Evolutionary conservation across 2,888 invertebrate species (phyloP), one percentile per base, ranked within the genome.

Genomic region (Dolichopus griseipennis): DNA sequence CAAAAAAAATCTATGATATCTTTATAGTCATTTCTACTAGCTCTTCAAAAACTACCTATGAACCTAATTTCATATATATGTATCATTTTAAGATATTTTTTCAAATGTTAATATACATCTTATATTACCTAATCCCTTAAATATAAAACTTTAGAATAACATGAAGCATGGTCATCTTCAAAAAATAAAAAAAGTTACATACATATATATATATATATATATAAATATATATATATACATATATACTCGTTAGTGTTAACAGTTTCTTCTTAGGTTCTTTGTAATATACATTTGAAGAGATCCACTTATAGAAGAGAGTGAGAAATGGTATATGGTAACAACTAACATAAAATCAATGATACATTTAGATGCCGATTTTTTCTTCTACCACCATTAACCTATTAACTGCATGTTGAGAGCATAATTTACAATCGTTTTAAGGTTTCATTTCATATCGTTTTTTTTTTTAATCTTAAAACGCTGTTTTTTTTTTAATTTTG

Each of bases 391-490:
- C 27, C 63, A 63, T 63, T 63, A 22, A 63, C 27, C 63, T 27
- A 63, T 63, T 63, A 63, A 63, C 63, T 63, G 27, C 63, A 63
- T 63, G 63, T 63, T 63, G 63, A 63, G 63, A 63, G 22, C 27
- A 27, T 63, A 63, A 63, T 63, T 63, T 63, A 63, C 27, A 63
- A 63, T 18, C 63, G 6, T 33, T 27, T 33, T 22, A 52, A 52
- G 15, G 8, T 10, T 37, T 37, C 8, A 27, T 27, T 27, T 41
- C 8, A 41, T 15, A n/a, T 12, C 8, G 8, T 52, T 18, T n/a
- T 52, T 52, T 52, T 52, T 52, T 52, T n/a, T n/a, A n/a, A 18
- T 52, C 18, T 52, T 37, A 10, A 1, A 37, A 37, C 8, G 12
- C 12, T 37, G 8, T 37, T 37, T 37, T 37, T 52, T 15, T 52